These are phyloP conservation scores for Echinops telfairi DNA, from an alignment of 2,113 vertebrate genomes.

Conservation along the genomic window DNA sequence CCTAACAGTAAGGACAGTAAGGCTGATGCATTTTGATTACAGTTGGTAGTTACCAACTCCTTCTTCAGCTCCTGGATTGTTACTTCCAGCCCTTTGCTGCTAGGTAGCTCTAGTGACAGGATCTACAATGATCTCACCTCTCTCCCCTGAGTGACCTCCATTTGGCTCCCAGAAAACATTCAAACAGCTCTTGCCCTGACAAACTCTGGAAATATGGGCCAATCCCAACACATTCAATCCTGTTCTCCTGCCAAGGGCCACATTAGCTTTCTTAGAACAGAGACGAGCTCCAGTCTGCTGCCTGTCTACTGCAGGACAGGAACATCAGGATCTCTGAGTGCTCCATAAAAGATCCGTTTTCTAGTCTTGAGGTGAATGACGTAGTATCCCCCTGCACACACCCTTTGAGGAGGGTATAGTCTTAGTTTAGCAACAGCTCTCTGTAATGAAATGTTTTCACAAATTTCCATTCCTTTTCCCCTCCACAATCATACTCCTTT, in stretches of 20 bases:
- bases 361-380: background rate
- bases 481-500: background rate
- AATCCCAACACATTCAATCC: background rate
- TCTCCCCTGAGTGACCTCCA: background rate
- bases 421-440: slow-evolving; percentile 15
- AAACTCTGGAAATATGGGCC: slow-evolving; percentile 41
- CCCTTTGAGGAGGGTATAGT: background rate
- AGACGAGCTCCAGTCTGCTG: background rate
- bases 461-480: background rate
- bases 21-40: slow-evolving; percentile 12
- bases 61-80: background rate
- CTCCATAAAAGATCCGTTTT: background rate
- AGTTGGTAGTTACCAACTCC: slow-evolving; percentile 28
- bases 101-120: background rate
- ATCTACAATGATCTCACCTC: background rate
- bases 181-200: background rate
- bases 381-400: background rate
- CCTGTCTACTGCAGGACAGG: background rate
- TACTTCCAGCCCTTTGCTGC: background rate
- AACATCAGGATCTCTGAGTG: background rate
- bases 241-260: slow-evolving; percentile 41
- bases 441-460: slow-evolving; percentile 39
- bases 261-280: slow-evolving; percentile 48
- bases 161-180: slow-evolving; percentile 44
- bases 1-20: background rate